phyloP scores from a whole-genome alignment of 92 coral and sea anemone genomes.

The Paramuricea clavata region DNA sequence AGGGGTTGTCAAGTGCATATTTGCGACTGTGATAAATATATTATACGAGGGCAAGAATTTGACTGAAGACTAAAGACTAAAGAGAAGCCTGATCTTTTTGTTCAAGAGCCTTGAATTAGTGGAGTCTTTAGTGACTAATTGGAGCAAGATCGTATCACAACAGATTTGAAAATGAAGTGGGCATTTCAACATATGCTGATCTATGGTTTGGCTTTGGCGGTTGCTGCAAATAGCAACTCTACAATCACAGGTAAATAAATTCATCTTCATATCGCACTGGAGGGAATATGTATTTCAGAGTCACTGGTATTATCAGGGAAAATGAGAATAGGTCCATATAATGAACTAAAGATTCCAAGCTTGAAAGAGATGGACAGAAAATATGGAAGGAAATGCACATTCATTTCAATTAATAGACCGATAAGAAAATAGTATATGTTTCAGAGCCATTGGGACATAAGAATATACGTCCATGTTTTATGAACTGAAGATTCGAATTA shows the following conservation, averaged over 20 bases:
- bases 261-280: neutral
- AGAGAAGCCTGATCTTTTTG: neutral
- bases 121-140: too few relatives aligned
- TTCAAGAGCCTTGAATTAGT: neutral
- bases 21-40: neutral
- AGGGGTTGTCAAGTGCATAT: neutral
- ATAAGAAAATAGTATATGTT: too few relatives aligned
- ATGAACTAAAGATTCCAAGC: neutral
- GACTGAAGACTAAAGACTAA: neutral
- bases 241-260: conserved; percentile 10
- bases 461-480: too few relatives aligned
- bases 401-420: too few relatives aligned
- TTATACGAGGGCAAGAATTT: neutral
- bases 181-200: neutral
- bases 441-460: too few relatives aligned
- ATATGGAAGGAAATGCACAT: too few relatives aligned
- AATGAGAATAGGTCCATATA: neutral
- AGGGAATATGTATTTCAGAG: neutral
- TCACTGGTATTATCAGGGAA: too few relatives aligned
- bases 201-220: neutral
- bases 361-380: too few relatives aligned
- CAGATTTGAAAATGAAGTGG: neutral
- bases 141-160: neutral
- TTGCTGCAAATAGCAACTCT: neutral
- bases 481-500: too few relatives aligned